Evolutionary conservation across 2,888 invertebrate species (phyloP).

Genomic region (Cheilosia urbana): DNA sequence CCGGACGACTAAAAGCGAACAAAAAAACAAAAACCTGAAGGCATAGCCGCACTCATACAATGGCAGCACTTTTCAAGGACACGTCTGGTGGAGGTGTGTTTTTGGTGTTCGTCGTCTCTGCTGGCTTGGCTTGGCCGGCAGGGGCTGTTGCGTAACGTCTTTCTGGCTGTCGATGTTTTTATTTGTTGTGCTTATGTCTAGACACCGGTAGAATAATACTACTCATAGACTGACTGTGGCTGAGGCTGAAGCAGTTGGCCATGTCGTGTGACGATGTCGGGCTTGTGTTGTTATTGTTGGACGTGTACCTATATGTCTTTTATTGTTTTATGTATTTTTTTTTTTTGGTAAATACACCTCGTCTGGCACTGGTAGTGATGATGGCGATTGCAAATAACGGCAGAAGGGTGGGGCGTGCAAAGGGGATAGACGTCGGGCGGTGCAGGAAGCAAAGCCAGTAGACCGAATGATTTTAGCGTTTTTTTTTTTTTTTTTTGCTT

Average conservation of each 20-base stretch:
- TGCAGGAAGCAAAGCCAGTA: constrained; percentile 70
- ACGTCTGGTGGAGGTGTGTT: constrained; percentile 64
- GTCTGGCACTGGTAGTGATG: constrained; percentile 52
- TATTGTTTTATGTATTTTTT: constrained; percentile 12
- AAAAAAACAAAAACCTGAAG: constrained; percentile 1
- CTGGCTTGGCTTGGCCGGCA: background rate
- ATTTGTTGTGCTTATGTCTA: constrained; percentile 67
- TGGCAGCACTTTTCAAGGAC: constrained; percentile 64
- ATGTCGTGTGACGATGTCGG: constrained; percentile 37
- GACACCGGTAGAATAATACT: constrained; percentile 50
- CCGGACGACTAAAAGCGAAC: constrained; percentile 11
- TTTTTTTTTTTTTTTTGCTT: constrained; percentile 20
- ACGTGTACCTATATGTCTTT: constrained; percentile 18
- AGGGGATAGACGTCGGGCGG: constrained; percentile 33
- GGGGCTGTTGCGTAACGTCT: constrained; percentile 62
- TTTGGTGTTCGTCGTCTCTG: background rate
- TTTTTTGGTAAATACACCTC: constrained; percentile 60
- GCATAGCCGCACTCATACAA: constrained; percentile 28
- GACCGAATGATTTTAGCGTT: constrained; percentile 60
- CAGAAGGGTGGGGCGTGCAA: background rate
- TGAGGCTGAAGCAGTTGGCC: constrained; percentile 60
- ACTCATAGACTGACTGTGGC: constrained; percentile 46
- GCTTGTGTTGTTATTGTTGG: constrained; percentile 29
- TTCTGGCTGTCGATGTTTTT: constrained; percentile 56
- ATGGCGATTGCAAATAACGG: constrained; percentile 32